Percentiles rank a stretch among this genome's conserved stretches.
These are phyloP conservation scores for Sander vitreus DNA, from an alignment of 2,113 vertebrate genomes.

Conservation along the genomic window DNA sequence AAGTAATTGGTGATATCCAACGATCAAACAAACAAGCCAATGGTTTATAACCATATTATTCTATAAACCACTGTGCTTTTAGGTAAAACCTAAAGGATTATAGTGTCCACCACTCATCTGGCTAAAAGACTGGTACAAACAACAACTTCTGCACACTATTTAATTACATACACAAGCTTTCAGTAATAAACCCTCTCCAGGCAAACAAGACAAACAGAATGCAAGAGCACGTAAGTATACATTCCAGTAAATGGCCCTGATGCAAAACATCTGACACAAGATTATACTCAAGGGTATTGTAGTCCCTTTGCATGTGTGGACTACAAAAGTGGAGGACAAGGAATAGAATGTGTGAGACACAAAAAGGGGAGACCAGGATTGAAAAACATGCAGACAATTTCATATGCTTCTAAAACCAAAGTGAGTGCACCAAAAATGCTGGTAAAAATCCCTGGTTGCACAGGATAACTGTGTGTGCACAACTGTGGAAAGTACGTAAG, in stretches of 20 bases:
- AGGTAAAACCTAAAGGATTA: neutral
- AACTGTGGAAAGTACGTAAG: neutral
- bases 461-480: too few species aligned
- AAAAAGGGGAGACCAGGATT: neutral
- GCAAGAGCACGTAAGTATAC: neutral
- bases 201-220: neutral
- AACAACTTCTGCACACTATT: neutral
- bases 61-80: neutral
- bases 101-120: neutral
- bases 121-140: neutral
- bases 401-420: neutral
- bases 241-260: conserved; percentile 1
- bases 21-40: neutral
- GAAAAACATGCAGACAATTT: neutral
- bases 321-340: neutral
- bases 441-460: neutral
- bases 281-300: neutral
- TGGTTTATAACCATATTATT: neutral
- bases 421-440: neutral
- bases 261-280: conserved; percentile 18
- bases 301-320: neutral
- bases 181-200: neutral
- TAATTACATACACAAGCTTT: neutral
- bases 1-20: neutral
- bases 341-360: neutral